These are phyloP conservation scores for Indicator maculatus DNA, from an alignment of 2,113 vertebrate species.

Conservation along the genomic window DNA sequence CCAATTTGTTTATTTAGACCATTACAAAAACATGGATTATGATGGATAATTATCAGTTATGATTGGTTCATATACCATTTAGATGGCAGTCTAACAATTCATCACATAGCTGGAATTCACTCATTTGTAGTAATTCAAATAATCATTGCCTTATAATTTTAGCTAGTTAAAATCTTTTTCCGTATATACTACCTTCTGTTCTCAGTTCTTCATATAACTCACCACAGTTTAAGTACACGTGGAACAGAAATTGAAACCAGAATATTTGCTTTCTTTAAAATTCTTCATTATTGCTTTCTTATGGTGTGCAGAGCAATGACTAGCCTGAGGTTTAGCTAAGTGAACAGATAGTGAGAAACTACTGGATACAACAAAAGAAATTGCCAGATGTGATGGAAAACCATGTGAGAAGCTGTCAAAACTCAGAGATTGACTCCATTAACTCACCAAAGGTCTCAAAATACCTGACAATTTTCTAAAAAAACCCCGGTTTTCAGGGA, in stretches of 20 bases:
- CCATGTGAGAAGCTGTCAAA: background rate
- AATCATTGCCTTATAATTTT: background rate
- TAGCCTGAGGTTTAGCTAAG: background rate
- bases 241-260: background rate
- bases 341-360: background rate
- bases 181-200: background rate
- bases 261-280: background rate
- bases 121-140: background rate
- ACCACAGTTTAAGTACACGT: background rate
- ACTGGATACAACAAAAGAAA: background rate
- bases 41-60: background rate
- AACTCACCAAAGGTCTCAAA: background rate
- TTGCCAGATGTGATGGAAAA: background rate
- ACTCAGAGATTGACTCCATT: background rate
- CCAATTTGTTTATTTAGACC: too few species aligned
- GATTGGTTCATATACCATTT: background rate
- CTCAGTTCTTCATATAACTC: background rate
- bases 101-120: background rate
- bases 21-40: background rate
- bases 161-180: background rate
- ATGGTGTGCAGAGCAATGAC: background rate
- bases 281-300: background rate
- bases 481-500: background rate
- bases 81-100: background rate
- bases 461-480: background rate